Conservation (phyloP, 1,140 invertebrate species). For the Ips typographus region DNA sequence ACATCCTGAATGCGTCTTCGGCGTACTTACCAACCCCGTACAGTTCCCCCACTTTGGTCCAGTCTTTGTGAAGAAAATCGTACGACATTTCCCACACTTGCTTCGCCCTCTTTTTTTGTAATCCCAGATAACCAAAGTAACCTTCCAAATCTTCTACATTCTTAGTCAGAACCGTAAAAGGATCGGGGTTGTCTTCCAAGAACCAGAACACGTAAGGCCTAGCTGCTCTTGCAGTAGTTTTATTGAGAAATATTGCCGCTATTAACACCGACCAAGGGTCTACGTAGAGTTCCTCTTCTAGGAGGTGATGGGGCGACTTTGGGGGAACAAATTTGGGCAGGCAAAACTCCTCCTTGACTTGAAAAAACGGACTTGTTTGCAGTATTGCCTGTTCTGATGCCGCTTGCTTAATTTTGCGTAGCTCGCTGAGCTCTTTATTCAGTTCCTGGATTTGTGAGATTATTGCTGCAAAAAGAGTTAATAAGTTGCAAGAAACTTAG, state of each 20-base stretch:
- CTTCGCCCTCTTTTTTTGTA: slow-evolving; percentile 47
- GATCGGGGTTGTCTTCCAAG: slow-evolving; percentile 55
- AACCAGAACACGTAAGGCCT: slow-evolving; percentile 55
- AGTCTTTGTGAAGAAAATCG: slow-evolving; percentile 58
- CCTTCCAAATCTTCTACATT: slow-evolving; percentile 51
- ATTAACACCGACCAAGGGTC: slow-evolving; percentile 60
- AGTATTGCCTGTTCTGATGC: neutral
- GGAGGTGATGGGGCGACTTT: slow-evolving; percentile 56
- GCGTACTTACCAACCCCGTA: slow-evolving; percentile 59
- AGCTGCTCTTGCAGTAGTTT: slow-evolving; percentile 55
- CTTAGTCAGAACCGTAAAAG: slow-evolving; percentile 53
- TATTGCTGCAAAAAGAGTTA: slow-evolving; percentile 3
- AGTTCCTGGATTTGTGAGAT: slow-evolving; percentile 6
- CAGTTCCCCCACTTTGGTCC: slow-evolving; percentile 57
- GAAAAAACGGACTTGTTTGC: neutral
- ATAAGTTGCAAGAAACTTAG: neutral
- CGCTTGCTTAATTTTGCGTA: neutral
- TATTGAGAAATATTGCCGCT: slow-evolving; percentile 59
- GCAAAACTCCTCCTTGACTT: slow-evolving; percentile 13
- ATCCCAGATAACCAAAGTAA: slow-evolving; percentile 56
- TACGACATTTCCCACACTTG: slow-evolving; percentile 55
- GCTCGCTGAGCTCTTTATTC: neutral
- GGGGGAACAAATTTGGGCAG: slow-evolving; percentile 44
- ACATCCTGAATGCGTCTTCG: slow-evolving; percentile 59
- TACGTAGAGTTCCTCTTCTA: slow-evolving; percentile 57